phyloP scores from a whole-genome alignment of 2,888 invertebrate species.

The Morinoia aosen region DNA sequence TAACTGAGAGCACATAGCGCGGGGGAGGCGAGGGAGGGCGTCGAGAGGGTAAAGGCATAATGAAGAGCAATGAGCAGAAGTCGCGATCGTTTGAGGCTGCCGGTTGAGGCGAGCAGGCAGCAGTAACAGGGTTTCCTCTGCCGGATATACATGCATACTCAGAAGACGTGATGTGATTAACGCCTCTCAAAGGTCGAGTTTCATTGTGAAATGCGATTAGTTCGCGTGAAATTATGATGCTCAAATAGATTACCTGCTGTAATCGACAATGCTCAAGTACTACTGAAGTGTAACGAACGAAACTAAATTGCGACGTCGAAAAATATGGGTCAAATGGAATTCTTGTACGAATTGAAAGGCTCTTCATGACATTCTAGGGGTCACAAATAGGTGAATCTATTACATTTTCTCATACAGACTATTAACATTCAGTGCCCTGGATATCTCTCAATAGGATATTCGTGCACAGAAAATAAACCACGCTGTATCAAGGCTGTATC shows the following conservation, averaged over 20 bases:
- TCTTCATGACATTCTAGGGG: no score
- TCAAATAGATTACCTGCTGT: neutral
- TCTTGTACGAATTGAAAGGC: no score
- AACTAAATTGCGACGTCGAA: neutral
- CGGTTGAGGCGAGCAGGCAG: neutral
- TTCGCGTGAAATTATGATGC: no score
- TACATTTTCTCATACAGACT: no score
- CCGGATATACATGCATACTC: neutral
- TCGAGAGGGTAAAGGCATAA: neutral
- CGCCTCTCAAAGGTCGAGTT: neutral
- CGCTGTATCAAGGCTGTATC: no score
- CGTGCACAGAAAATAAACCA: no score
- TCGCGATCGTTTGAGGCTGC: neutral
- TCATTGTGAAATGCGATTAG: neutral
- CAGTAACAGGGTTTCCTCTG: neutral
- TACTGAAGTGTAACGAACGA: neutral
- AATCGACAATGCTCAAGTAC: neutral
- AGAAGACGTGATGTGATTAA: neutral
- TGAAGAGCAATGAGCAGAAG: neutral
- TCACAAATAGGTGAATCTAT: no score
- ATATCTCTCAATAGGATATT: no score
- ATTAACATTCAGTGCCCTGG: no score
- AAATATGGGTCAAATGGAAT: no score
- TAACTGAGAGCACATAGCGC: neutral
- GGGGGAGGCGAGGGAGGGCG: neutral